Conservation (phyloP, 37 sponge, comb jelly and placozoan species). For the Halisarca cf. caerulea region DNA sequence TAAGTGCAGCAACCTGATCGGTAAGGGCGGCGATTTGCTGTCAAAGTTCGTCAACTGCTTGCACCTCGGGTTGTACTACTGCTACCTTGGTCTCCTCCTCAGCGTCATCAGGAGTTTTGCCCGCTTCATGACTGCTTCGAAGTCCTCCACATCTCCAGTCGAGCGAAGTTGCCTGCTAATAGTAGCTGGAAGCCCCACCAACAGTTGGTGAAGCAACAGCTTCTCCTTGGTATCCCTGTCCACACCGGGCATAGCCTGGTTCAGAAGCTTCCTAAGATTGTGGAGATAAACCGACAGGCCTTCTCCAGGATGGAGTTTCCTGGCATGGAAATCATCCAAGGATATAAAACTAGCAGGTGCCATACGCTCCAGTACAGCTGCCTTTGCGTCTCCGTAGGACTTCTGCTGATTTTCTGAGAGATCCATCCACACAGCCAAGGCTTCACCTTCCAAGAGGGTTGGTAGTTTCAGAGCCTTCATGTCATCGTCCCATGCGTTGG, state of each 20-base stretch:
- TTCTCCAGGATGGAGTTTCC: constrained; percentile 33
- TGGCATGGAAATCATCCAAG: constrained; percentile 34
- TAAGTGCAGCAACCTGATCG: constrained; percentile 28
- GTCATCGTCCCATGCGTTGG: too few relatives aligned
- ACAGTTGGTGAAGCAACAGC: constrained; percentile 51
- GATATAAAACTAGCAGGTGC: constrained; percentile 14
- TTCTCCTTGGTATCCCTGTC: constrained; percentile 12
- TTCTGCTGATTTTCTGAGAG: too few relatives aligned
- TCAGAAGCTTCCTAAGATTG: constrained; percentile 39
- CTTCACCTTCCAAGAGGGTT: too few relatives aligned
- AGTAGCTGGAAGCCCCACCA: constrained; percentile 37
- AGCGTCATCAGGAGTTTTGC: too few relatives aligned
- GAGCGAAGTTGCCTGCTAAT: constrained; percentile 34
- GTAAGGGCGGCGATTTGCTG: constrained; percentile 11
- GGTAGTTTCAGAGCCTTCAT: too few relatives aligned
- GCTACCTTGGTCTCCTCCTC: too few relatives aligned
- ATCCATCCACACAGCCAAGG: too few relatives aligned
- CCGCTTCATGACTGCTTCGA: constrained; percentile 17
- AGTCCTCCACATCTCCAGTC: constrained; percentile 6
- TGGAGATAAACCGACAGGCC: constrained; percentile 41
- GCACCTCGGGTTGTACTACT: not conserved
- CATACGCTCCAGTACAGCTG: not conserved
- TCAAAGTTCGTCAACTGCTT: not conserved
- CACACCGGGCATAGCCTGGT: constrained; percentile 57
- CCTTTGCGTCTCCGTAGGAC: not conserved